Evolutionary conservation across 2,797 vertebrate species (phyloP).

Genomic region (Macropodus opercularis): DNA sequence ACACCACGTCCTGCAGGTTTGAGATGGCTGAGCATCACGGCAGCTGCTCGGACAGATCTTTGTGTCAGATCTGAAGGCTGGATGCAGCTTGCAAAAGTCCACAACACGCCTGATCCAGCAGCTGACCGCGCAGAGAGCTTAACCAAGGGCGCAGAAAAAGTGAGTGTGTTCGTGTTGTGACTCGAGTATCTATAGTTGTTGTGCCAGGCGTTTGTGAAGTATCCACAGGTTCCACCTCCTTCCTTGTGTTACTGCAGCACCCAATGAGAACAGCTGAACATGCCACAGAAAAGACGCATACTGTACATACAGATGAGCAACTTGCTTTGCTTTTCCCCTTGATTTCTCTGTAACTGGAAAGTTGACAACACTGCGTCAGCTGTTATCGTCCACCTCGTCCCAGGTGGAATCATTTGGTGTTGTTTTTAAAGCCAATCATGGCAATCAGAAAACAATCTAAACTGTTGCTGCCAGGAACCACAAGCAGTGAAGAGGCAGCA

Average conservation of each 20-base stretch:
- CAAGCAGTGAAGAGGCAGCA: background rate
- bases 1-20: background rate
- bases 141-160: background rate
- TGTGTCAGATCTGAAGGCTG: background rate
- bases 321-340: no score
- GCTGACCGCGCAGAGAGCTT: background rate
- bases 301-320: no score
- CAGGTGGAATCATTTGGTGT: background rate
- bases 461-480: constrained; percentile 8
- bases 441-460: constrained; percentile 32
- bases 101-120: background rate
- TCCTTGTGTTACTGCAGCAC: no score
- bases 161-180: no score
- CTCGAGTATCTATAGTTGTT: no score
- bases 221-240: no score
- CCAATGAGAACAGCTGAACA: no score
- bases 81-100: background rate
- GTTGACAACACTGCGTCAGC: fast-evolving
- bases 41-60: constrained; percentile 26
- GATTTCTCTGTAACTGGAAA: no score
- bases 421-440: constrained; percentile 23
- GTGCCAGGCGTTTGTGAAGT: no score
- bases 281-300: no score
- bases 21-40: constrained; percentile 6
- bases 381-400: constrained; percentile 1